Evolutionary conservation across 2,888 invertebrate species (phyloP).

Genomic region (Heliconius cydno): DNA sequence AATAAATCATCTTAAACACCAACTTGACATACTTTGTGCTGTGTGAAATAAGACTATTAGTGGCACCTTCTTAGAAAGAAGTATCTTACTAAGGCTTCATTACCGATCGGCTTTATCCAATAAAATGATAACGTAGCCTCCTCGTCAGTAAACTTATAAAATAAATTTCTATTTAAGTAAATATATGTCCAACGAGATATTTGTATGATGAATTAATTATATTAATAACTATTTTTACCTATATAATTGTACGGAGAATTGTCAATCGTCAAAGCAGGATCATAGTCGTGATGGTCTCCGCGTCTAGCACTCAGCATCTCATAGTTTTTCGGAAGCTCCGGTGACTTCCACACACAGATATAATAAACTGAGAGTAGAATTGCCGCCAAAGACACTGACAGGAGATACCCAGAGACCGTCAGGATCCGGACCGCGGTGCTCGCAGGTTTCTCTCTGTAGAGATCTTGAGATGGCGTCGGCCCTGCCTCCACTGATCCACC

Average conservation of each 20-base stretch:
- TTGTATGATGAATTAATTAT: neutral
- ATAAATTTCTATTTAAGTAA: neutral
- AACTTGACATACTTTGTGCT: neutral
- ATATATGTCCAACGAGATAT: neutral
- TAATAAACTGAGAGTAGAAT: constrained; percentile 92
- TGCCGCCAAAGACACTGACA: constrained; percentile 93
- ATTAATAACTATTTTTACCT: constrained; percentile 46
- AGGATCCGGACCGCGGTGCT: constrained; percentile 85
- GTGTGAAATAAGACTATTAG: constrained; percentile 14
- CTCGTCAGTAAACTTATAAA: neutral
- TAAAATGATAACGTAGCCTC: constrained; percentile 16
- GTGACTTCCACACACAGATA: constrained; percentile 90
- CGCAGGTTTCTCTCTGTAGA: constrained; percentile 71
- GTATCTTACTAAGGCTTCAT: constrained; percentile 24
- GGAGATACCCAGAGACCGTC: constrained; percentile 91
- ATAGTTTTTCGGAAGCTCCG: constrained; percentile 76
- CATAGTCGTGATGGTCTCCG: constrained; percentile 49
- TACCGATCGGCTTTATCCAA: constrained; percentile 23
- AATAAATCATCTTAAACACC: constrained; percentile 2
- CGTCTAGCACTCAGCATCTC: constrained; percentile 55
- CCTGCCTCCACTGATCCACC: constrained; percentile 65
- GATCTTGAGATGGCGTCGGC: constrained; percentile 64
- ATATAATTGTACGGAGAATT: constrained; percentile 47
- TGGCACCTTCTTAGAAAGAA: constrained; percentile 21
- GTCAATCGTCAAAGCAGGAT: constrained; percentile 49